These are phyloP conservation scores for Volucella inflata DNA, from an alignment of 2,888 invertebrate genomes.

Conservation along the genomic window DNA sequence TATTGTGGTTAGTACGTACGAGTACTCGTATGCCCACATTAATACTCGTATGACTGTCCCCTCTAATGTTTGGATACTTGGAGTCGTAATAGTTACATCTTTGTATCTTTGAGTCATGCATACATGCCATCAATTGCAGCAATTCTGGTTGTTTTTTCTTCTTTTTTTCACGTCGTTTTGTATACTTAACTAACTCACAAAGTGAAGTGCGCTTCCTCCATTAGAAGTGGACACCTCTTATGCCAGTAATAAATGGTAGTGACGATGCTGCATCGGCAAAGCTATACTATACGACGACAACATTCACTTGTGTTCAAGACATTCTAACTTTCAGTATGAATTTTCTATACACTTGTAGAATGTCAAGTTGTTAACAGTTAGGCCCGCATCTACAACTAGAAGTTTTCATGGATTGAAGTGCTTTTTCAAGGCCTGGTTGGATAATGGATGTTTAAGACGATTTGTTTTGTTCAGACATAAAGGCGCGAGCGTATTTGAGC, in stretches of 20 bases:
- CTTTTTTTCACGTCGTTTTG: background rate
- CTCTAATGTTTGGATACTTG: constrained; percentile 17
- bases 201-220: constrained; percentile 35
- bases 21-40: background rate
- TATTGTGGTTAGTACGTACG: background rate
- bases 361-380: constrained; percentile 60
- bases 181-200: constrained; percentile 5
- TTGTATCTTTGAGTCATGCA: constrained; percentile 19
- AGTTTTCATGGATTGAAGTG: constrained; percentile 13
- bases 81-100: background rate
- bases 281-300: background rate
- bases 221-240: constrained; percentile 36
- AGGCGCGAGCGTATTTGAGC: constrained; percentile 14
- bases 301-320: constrained; percentile 34
- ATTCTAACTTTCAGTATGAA: constrained; percentile 14
- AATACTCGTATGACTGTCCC: constrained; percentile 1
- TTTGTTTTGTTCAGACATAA: constrained; percentile 22
- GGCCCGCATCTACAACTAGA: constrained; percentile 26
- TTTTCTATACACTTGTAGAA: constrained; percentile 53
- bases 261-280: constrained; percentile 12
- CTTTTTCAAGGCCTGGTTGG: constrained; percentile 6
- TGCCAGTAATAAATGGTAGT: constrained; percentile 1
- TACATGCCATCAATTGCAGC: constrained; percentile 30
- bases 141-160: constrained; percentile 7
- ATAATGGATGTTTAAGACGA: background rate